Percentiles rank a stretch among this genome's conserved stretches.
Evolutionary conservation across 2,888 invertebrate species (phyloP).

Genomic region (Nemotelus nigrinus): DNA sequence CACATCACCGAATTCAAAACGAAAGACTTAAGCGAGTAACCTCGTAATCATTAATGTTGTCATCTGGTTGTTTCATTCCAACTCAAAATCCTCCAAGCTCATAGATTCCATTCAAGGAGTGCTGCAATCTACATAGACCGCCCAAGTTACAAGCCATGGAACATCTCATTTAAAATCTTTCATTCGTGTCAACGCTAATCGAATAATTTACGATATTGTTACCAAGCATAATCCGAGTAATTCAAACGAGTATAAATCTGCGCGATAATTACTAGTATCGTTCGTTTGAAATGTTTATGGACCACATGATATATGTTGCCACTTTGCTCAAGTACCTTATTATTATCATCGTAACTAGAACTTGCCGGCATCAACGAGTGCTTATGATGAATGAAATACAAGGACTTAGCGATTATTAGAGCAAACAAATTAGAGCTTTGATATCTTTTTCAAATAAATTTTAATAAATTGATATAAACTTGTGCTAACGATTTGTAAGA

Average conservation of each 20-base stretch:
- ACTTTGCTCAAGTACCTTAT: neutral
- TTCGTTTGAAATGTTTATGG: neutral
- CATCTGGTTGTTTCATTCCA: neutral
- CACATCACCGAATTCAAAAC: neutral
- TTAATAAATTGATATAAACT: too few relatives aligned
- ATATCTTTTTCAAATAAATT: too few relatives aligned
- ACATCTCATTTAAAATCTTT: slow-evolving; percentile 13
- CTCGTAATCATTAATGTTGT: neutral
- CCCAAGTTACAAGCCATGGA: slow-evolving; percentile 8
- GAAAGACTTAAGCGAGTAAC: slow-evolving; percentile 42
- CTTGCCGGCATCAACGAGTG: too few relatives aligned
- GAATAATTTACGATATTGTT: slow-evolving; percentile 24
- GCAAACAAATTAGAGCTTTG: too few relatives aligned
- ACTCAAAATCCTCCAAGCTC: neutral
- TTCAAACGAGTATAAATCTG: slow-evolving; percentile 22
- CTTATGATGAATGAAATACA: too few relatives aligned
- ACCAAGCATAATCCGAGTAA: neutral
- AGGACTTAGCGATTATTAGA: too few relatives aligned
- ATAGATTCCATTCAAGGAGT: slow-evolving; percentile 10
- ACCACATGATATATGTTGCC: slow-evolving; percentile 1
- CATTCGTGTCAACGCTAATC: slow-evolving; percentile 27
- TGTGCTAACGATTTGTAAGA: too few relatives aligned
- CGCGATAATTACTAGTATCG: slow-evolving; percentile 17
- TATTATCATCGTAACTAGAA: too few relatives aligned
- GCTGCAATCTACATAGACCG: neutral